A percentile compares a stretch with the other conserved stretches of the same genome.
Evolutionary conservation across 1,140 invertebrate species (phyloP).

Genomic region (Parapsyche elsis): DNA sequence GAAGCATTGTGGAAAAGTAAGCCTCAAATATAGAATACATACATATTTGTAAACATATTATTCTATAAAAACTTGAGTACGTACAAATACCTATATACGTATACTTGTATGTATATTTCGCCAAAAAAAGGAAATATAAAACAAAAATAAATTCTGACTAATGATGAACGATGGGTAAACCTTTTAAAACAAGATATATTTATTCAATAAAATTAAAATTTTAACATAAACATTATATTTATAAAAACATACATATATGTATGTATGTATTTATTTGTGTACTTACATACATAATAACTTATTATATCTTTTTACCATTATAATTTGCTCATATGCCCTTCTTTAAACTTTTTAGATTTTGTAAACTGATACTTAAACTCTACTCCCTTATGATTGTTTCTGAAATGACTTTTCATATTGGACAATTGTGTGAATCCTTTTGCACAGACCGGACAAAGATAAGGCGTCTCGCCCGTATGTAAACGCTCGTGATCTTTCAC

Average conservation of each 20-base stretch:
- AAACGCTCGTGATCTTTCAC: slow-evolving; percentile 61
- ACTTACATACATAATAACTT: not conserved
- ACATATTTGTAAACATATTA: not conserved
- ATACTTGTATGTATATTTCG: not conserved
- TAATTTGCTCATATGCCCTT: no score
- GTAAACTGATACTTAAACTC: slow-evolving; percentile 34
- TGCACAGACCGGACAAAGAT: slow-evolving; percentile 65
- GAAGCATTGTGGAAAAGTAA: no score
- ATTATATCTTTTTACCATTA: not conserved
- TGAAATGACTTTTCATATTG: slow-evolving; percentile 56
- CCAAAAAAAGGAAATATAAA: no score
- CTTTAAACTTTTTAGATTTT: not conserved
- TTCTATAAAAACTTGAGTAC: not conserved
- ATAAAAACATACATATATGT: not conserved
- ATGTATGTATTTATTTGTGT: not conserved
- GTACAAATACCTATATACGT: not conserved
- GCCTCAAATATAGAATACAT: no score
- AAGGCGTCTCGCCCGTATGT: slow-evolving; percentile 69
- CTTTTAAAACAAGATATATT: no score
- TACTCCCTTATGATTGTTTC: slow-evolving; percentile 51
- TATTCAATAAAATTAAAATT: no score
- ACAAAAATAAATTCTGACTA: no score
- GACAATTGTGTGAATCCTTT: slow-evolving; percentile 63
- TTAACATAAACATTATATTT: not conserved
- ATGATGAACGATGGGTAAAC: no score